Conservation (phyloP, 2,797 vertebrate genomes). For the Miopithecus talapoin region DNA sequence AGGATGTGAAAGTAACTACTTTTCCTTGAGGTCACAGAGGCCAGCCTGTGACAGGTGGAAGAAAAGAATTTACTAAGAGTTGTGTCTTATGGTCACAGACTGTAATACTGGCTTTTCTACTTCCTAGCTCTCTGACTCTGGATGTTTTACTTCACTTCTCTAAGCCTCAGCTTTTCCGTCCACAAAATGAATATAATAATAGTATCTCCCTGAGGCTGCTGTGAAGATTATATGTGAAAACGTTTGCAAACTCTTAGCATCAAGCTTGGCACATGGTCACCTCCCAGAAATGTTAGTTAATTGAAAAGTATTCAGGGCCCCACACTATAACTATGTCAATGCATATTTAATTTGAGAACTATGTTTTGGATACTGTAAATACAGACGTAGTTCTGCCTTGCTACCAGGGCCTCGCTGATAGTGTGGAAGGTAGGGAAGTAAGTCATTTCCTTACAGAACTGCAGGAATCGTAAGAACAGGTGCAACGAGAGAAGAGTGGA, state of each 20-base stretch:
- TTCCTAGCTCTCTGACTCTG: background rate
- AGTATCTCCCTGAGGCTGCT: background rate
- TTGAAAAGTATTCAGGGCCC: background rate
- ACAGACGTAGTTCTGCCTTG: background rate
- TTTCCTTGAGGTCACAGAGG: background rate
- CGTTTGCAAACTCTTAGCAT: background rate
- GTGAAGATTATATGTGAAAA: background rate
- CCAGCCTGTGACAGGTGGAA: background rate
- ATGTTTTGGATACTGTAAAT: background rate
- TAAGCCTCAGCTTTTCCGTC: background rate
- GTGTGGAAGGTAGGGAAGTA: background rate
- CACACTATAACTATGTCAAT: background rate
- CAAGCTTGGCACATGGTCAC: background rate
- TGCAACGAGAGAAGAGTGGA: rapidly evolving
- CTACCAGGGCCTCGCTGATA: background rate
- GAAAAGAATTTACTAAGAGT: background rate
- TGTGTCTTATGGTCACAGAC: background rate
- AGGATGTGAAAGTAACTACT: background rate
- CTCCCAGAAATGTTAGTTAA: background rate
- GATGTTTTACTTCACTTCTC: background rate
- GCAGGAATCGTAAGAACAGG: background rate
- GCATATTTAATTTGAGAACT: background rate
- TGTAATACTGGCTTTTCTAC: background rate
- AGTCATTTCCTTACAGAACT: background rate
- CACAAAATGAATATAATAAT: background rate